phyloP scores from a whole-genome alignment of 2,113 vertebrate species.

The Tautogolabrus adspersus region DNA sequence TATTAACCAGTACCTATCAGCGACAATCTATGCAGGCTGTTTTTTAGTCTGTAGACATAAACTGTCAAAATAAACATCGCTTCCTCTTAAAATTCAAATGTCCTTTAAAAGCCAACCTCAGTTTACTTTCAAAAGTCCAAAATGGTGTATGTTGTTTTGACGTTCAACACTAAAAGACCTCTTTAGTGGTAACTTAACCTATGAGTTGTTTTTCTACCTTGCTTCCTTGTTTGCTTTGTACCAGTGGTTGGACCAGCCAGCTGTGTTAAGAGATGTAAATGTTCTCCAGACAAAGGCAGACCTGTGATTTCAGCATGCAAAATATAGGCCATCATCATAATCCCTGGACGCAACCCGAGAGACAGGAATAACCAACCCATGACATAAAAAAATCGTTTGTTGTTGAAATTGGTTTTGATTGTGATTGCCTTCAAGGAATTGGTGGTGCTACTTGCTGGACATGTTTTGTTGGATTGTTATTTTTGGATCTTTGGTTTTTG shows the following conservation, averaged over 20 bases:
- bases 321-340: slow-evolving; percentile 60
- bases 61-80: slow-evolving; percentile 51
- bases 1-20: not conserved
- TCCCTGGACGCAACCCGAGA: slow-evolving; percentile 46
- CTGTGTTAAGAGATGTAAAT: slow-evolving; percentile 87
- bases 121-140: slow-evolving; percentile 74
- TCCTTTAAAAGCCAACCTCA: slow-evolving; percentile 59
- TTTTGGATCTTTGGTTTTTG: not conserved
- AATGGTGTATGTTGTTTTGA: slow-evolving; percentile 74
- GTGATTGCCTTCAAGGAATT: not conserved
- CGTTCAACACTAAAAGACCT: slow-evolving; percentile 75
- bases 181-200: slow-evolving; percentile 82
- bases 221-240: slow-evolving; percentile 78
- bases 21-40: not conserved
- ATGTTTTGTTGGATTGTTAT: not conserved
- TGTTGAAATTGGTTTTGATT: slow-evolving; percentile 8
- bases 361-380: slow-evolving; percentile 50
- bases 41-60: slow-evolving; percentile 29
- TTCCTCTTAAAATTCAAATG: slow-evolving; percentile 74
- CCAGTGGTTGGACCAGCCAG: slow-evolving; percentile 76
- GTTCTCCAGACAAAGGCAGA: slow-evolving; percentile 63
- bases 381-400: not conserved
- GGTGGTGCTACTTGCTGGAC: not conserved
- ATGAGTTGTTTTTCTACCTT: slow-evolving; percentile 68
- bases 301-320: slow-evolving; percentile 83